Evolutionary conservation across 2,113 vertebrate species (phyloP), one percentile per base, ranked within the genome.

Genomic region (Myrmecobius fasciatus): DNA sequence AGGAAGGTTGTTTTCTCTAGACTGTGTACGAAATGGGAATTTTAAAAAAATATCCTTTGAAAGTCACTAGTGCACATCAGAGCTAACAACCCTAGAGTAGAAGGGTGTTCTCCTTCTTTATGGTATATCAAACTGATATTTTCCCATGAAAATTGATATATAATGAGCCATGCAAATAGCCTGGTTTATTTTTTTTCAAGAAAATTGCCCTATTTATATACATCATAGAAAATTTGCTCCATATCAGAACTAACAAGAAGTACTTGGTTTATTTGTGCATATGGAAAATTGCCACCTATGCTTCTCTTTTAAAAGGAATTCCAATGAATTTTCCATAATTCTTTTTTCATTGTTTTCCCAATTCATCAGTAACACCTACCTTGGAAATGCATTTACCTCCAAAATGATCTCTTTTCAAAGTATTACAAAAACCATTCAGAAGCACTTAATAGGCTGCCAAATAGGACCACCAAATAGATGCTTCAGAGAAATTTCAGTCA

Each of bases 121-220:
- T 8, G 46, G 43, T 90, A 25, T 17, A 94, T 92, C 52, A 92
- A 93, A 92, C 83, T 4, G 0, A 93, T 17, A 11, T 92, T 95
- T 96, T 94, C 95, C 95, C 90, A 83, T 93, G 94, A 92, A 97
- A 97, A 96, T 91, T 52, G 75, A 94, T 89, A 75, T 95, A 91
- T 95, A 96, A 96, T 96, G 91, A 95, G 94, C 90, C 95, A 91
- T n/a, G 56, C 90, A 92, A 95, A 56, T 91, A 96, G 91, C 51
- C 88, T 48, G 0, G 0, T 95, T 96, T 96, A 96, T 95, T 96
- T 75, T 97, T 97, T 96, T 92, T 91, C 92, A 95, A 91, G 93
- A 94, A 97, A 96, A 96, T 95, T 95, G 89, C 90, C 97, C 96
- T 96, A 93, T 96, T 97, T 96, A 97, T 96, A 95, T 95, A 91